Percentiles rank a stretch among this genome's conserved stretches.
Evolutionary conservation across 2,888 invertebrate genomes (phyloP).

Genomic region (Tyria jacobaeae): DNA sequence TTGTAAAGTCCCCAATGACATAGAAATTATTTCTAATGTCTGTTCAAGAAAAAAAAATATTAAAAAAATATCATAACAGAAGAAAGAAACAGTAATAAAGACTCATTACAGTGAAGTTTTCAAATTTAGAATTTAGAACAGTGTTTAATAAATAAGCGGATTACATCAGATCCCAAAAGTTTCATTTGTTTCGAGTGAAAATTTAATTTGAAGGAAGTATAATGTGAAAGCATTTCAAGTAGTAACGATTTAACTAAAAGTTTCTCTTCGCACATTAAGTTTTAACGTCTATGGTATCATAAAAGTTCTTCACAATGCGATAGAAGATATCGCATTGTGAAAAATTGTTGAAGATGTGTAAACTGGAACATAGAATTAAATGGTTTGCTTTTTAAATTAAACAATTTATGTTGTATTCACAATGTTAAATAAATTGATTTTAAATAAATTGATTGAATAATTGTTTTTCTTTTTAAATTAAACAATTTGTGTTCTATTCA

Average conservation of each 20-base stretch:
- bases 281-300: slow-evolving; percentile 39
- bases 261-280: slow-evolving; percentile 45
- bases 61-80: background rate
- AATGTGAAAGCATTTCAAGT: slow-evolving; percentile 16
- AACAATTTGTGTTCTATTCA: too few relatives aligned
- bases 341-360: slow-evolving; percentile 55
- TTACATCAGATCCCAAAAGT: background rate
- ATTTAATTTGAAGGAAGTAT: slow-evolving; percentile 26
- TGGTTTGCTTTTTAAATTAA: too few relatives aligned
- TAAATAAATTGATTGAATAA: too few relatives aligned
- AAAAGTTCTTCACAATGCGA: slow-evolving; percentile 36
- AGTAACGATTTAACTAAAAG: slow-evolving; percentile 26
- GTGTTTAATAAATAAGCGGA: too few relatives aligned
- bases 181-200: slow-evolving; percentile 4
- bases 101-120: background rate
- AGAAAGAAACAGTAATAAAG: background rate
- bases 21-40: too few relatives aligned
- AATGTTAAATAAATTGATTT: too few relatives aligned
- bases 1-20: too few relatives aligned
- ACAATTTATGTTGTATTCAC: too few relatives aligned
- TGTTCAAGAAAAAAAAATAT: too few relatives aligned
- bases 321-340: slow-evolving; percentile 49
- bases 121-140: background rate
- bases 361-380: slow-evolving; percentile 1
- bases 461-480: too few relatives aligned